Evolutionary conservation across 2,888 invertebrate species (phyloP), one percentile per base, ranked within the genome.

Genomic region (Apodemia zela): DNA sequence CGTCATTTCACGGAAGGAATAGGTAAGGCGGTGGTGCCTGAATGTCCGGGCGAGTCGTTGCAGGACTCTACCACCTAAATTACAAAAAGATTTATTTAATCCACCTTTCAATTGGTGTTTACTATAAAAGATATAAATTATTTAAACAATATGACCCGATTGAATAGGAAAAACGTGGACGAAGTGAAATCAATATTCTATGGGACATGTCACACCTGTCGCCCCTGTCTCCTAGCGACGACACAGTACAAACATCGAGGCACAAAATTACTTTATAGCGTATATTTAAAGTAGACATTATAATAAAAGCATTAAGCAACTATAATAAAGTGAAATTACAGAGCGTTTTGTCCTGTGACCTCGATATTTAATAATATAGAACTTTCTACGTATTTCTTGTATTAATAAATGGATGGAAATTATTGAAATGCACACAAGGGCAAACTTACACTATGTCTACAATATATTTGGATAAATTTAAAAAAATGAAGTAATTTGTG

Each of bases 201-300:
- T 75, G 82, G 78, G 81, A 85, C 73, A 70, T 68, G 64, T 68
- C 68, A 73, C 85, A 83, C 80, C 81, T 84, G 85, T 68, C 76
- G 71, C 68, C 67, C 67, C 61, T 68, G 81, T 85, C 76, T 75
- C 83, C 84, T 83, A 83, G 87, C 84, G 77, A 86, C 87, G 70
- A 68, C 38, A 38, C 54, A 67, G 65, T 66, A 66, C 85, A 84
- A 87, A 86, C 85, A 85, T 54, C 67, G 66, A 25, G 54, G 25
- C 71, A 63, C 75, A 72, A 75, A 81, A 79, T 80, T 77, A 71
- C 70, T 70, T 64, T 57, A 67, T 64, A 64, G 58, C n/a, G 21
- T 35, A n/a, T 11, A 13, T 61, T 54, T 54, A 54, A 54, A 25
- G 21, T 25, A 25, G 15, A 54, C 15, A 54, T 54, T 54, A 54